Evolutionary conservation across 1,140 invertebrate species (phyloP), one percentile per base, ranked within the genome.

Genomic region (Lineus longissimus): DNA sequence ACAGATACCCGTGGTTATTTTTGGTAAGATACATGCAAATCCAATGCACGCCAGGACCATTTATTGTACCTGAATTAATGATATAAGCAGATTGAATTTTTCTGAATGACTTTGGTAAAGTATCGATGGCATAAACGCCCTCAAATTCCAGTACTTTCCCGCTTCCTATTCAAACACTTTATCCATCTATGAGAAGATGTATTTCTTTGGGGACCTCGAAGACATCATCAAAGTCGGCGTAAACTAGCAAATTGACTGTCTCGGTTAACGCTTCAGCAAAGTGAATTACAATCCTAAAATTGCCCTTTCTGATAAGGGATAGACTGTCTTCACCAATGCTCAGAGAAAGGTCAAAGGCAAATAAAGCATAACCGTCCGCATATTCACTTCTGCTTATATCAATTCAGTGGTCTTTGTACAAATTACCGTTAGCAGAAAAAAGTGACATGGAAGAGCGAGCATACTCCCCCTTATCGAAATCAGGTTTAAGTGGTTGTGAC

Each of bases 191-290:
- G 47, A 51, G 19, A 51, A 51, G 6, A 4, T 19, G 6, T 19
- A 6, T 6, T 6, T n/a, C 47, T 51, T 51, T 51, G n/a, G 47
- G 6, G 25, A 51, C n/a, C n/a, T 51, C 47, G 6, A 51, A n/a
- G 19, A 51, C 47, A 23, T 51, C 47, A n/a, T 51, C 47, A 51
- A 51, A 51, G 6, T 51, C 25, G 47, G 47, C 47, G n/a, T 51
- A 51, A 4, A 51, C 9, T 51, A 51, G n/a, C 25, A 51, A 51
- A 51, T 51, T 51, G n/a, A 51, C 25, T 23, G n/a, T 51, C 4
- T 51, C 6, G 6, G 47, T 6, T 51, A 51, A 27, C 6, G 47
- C 19, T 7, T 4, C n/a, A 23, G 6, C n/a, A 51, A 51, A 51
- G 6, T 51, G 4, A 9, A 51, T 23, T 51, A 7, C 47, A 19